Evolutionary conservation across 2,797 vertebrate species (phyloP), one percentile per base, ranked within the genome.

Genomic region (Prunella strophiata): DNA sequence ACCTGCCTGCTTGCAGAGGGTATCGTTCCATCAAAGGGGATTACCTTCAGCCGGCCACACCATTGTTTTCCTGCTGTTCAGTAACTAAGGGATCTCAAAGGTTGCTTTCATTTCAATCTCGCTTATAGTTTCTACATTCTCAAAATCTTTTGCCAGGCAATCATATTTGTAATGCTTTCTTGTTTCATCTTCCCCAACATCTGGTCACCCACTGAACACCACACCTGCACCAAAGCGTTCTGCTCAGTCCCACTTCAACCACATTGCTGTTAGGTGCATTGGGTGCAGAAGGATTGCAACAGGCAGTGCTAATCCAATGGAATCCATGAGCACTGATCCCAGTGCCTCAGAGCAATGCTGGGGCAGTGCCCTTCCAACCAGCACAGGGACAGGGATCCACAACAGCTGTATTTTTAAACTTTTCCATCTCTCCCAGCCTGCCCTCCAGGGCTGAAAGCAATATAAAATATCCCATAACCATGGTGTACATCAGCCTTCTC

Each of bases 231-330:
- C 63, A 36, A 62, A 70, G 40, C 3, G 4, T n/a, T 36, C 45
- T 75, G 21, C 12, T 61, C 25, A 11, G 19, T 47, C 26, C 36
- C 61, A 13, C 29, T 59, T 48, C 52, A 25, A 0, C 15, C 17
- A 25, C 0, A 0, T 13, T 47, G 23, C n/a, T 70, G 9, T 40
- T 65, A 19, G 38, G 25, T 26, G n/a, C 13, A 0, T 2, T 65
- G 52, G 8, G 7, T 43, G 48, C 61, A 67, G 25, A 59, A 25
- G 5, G 16, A 20, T 57, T 75, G 34, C 47, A 84, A 75, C 45
- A 65, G 73, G 29, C 38, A 45, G 22, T 19, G 58, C 26, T 78
- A 84, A 71, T 62, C 34, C 63, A 25, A 1, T 70, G 18, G 72
- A 48, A 78, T 71, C 70, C 47, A 15, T n/a, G 8, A 82, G 17